Conservation (phyloP, 1,140 invertebrate genomes). For the Phymorhynchus buccinoides region DNA sequence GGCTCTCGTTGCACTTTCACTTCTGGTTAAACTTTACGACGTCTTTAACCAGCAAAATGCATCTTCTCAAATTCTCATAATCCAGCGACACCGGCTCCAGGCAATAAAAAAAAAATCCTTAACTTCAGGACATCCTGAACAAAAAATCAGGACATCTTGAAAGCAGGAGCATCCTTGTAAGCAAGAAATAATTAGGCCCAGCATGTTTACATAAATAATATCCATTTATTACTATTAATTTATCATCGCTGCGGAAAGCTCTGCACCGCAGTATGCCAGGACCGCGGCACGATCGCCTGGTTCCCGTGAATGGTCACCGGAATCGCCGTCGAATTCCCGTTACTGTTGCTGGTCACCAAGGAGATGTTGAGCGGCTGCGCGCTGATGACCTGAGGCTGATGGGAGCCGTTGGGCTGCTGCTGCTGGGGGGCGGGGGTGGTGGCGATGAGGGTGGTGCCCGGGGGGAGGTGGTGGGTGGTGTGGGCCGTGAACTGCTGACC, state of each 20-base stretch:
- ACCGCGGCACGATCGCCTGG: constrained; percentile 31
- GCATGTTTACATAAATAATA: no score
- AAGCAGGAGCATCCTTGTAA: no score
- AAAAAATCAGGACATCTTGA: no score
- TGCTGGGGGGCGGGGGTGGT: constrained; percentile 10
- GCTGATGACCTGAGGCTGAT: constrained; percentile 39
- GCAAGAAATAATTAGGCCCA: no score
- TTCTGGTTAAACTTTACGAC: no score
- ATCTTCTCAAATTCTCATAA: no score
- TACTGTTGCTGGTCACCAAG: constrained; percentile 45
- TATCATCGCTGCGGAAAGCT: constrained; percentile 17
- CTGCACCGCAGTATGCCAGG: constrained; percentile 22
- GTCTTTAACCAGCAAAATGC: no score
- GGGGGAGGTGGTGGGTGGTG: constrained; percentile 43
- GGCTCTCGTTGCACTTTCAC: no score
- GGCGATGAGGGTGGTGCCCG: constrained; percentile 35
- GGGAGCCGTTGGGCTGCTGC: constrained; percentile 32
- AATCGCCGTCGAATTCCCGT: not conserved
- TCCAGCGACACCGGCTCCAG: no score
- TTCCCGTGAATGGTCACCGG: constrained; percentile 27
- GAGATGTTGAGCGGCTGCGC: constrained; percentile 42
- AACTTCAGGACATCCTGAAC: no score
- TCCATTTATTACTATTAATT: no score
- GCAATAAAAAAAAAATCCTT: no score
- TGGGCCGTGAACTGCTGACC: constrained; percentile 58